Percentiles rank a stretch among this genome's conserved stretches.
Evolutionary conservation across 2,797 vertebrate species (phyloP).

Genomic region (Tauraco hartlaubi): DNA sequence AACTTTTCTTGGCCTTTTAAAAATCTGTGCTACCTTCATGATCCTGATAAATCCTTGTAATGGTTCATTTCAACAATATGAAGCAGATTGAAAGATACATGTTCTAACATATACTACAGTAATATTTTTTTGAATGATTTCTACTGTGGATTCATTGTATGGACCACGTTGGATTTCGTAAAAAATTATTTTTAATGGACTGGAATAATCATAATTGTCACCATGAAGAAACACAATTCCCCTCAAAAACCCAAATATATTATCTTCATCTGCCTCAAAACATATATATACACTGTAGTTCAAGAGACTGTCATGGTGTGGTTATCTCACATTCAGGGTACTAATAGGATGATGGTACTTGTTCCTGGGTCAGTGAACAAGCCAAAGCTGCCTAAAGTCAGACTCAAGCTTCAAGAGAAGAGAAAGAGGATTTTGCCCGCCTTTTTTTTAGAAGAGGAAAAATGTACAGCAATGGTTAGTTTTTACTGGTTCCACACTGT

Average conservation of each 20-base stretch:
- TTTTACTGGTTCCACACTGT: slow-evolving; percentile 27
- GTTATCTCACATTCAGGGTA: slow-evolving; percentile 54
- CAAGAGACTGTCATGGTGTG: slow-evolving; percentile 18
- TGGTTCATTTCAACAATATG: neutral
- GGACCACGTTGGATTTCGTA: neutral
- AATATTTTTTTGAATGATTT: neutral
- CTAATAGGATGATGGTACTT: slow-evolving; percentile 58
- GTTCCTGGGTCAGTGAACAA: slow-evolving; percentile 70
- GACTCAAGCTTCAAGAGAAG: slow-evolving; percentile 29
- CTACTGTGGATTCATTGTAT: neutral
- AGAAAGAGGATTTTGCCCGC: neutral
- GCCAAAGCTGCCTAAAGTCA: slow-evolving; percentile 65
- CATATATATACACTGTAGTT: neutral
- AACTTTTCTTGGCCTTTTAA: neutral
- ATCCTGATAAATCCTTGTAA: neutral
- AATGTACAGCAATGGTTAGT: neutral
- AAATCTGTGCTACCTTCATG: neutral
- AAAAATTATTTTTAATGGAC: neutral
- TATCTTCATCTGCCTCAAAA: slow-evolving; percentile 30
- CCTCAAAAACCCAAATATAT: neutral
- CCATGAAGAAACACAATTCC: neutral
- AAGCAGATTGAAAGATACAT: neutral
- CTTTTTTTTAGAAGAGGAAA: neutral
- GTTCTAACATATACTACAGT: neutral
- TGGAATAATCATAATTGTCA: slow-evolving; percentile 39